Evolutionary conservation across 2,797 vertebrate genomes (phyloP), one percentile per base, ranked within the genome.

Genomic region (Darevskia mixta): DNA sequence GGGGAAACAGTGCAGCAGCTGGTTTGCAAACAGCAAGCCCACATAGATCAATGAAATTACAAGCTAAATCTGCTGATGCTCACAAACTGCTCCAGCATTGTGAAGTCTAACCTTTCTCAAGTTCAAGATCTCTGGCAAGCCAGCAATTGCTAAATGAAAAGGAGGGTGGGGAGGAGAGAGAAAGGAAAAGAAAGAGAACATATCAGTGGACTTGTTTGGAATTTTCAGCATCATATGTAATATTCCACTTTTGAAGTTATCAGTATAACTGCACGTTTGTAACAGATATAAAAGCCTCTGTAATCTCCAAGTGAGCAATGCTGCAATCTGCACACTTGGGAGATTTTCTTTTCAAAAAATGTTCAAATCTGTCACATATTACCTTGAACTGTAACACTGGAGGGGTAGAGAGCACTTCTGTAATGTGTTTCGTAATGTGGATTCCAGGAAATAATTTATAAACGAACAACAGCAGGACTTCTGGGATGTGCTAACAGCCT

Each of bases 21-120:
- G 97, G 97, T 97, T 97, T 97, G 97, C 97, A 97, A 97, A 97
- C 97, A 97, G 97, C 95, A 95, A 97, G 96, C 97, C 96, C 95
- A 96, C 95, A 97, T 96, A 97, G 97, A 97, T 98, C 97, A 97
- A 98, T 98, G 97, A 97, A 98, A 97, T 97, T 97, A 98, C 97
- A 97, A 97, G 97, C 95, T 96, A 97, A 97, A 97, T 97, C 96
- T 98, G 97, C 97, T 98, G 97, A 98, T 97, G 97, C 97, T 97
- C 97, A 97, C 96, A 97, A 97, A 97, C 96, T 95, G 97, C 95
- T 97, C 93, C 93, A 95, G 96, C 89, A 89, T 96, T 96, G 95
- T 96, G 96, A 97, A 96, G 95, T 96, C 97, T 97, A 97, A 97
- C 97, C 97, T 97, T 97, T 97, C 95, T 96, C 96, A 97, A 97